These are phyloP conservation scores for Pandion haliaetus DNA, from an alignment of 2,113 vertebrate genomes.

Conservation along the genomic window DNA sequence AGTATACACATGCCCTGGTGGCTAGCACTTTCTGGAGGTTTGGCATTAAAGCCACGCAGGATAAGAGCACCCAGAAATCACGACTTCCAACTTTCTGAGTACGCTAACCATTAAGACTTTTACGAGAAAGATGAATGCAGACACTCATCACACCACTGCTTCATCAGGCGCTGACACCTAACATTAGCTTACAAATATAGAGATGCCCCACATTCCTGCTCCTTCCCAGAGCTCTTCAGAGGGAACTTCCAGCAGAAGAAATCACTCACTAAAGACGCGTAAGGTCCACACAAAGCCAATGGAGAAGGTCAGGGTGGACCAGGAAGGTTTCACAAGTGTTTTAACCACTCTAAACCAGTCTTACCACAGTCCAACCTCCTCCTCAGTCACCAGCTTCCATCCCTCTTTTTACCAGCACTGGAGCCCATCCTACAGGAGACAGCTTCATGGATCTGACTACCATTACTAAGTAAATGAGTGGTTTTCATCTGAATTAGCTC, in stretches of 20 bases:
- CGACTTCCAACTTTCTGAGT: neutral
- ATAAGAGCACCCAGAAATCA: neutral
- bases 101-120: neutral
- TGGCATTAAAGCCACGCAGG: neutral
- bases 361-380: neutral
- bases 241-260: neutral
- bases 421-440: neutral
- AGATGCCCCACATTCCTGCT: neutral
- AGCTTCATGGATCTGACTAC: neutral
- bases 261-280: neutral
- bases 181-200: neutral
- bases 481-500: neutral
- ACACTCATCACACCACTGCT: neutral
- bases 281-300: fast-evolving
- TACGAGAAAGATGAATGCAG: neutral
- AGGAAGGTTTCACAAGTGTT: neutral
- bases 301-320: neutral
- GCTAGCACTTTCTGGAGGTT: neutral
- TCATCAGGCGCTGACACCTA: neutral
- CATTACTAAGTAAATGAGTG: neutral
- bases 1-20: neutral
- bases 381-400: neutral
- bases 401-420: neutral
- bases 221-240: neutral
- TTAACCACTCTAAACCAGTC: neutral